A percentile compares a stretch with the other conserved stretches of the same genome.
phyloP scores from a whole-genome alignment of 2,888 invertebrate genomes.

The Drosophila infuscata region DNA sequence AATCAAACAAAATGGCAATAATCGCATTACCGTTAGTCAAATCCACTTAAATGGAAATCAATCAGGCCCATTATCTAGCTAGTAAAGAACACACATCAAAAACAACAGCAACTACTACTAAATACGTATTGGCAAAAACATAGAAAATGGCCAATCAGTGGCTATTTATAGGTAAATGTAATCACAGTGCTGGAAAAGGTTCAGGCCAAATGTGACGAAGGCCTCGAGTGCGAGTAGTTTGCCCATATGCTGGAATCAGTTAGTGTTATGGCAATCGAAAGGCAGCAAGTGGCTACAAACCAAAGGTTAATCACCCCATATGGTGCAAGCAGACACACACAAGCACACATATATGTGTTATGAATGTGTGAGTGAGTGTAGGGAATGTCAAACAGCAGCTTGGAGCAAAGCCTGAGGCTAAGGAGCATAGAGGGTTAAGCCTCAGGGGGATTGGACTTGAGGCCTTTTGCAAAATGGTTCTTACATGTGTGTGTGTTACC shows the following conservation, averaged over 20 bases:
- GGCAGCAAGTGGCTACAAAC: conserved; percentile 58
- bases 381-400: conserved; percentile 33
- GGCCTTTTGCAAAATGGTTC: conserved; percentile 78
- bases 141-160: conserved; percentile 50
- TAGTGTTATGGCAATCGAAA: conserved; percentile 51
- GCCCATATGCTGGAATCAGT: conserved; percentile 57
- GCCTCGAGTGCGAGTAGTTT: conserved; percentile 24
- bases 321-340: conserved; percentile 36
- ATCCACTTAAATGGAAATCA: conserved; percentile 71
- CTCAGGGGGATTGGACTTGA: conserved; percentile 41
- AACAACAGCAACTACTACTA: conserved; percentile 31
- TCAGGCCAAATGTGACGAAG: conserved; percentile 13
- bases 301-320: conserved; percentile 79
- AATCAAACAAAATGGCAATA: conserved; percentile 58
- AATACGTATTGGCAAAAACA: conserved; percentile 13
- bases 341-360: conserved; percentile 3
- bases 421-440: conserved; percentile 38
- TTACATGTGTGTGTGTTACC: conserved; percentile 6
- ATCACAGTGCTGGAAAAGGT: conserved; percentile 35
- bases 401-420: conserved; percentile 24
- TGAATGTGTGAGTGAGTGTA: conserved; percentile 26
- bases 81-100: conserved; percentile 27
- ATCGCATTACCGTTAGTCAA: conserved; percentile 70
- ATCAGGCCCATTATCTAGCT: conserved; percentile 65
- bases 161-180: conserved; percentile 41